phyloP scores from a whole-genome alignment of 2,797 vertebrate genomes.

The Ctenochaetus hawaiiensis region DNA sequence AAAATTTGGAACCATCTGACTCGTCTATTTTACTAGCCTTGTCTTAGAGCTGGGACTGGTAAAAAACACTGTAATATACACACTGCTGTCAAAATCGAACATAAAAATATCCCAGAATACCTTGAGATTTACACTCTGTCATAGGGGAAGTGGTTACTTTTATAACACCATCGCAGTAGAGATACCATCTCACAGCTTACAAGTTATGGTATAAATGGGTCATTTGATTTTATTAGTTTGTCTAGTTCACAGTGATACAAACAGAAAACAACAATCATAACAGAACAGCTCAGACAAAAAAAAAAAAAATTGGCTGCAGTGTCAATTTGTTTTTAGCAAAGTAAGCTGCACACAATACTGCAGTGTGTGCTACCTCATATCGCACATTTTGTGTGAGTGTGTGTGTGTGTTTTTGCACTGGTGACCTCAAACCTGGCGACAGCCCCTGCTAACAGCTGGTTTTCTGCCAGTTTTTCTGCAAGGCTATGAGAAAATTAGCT shows the following conservation, averaged over 20 bases:
- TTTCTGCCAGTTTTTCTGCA: constrained; percentile 73
- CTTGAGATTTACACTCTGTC: constrained; percentile 70
- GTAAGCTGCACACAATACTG: constrained; percentile 35
- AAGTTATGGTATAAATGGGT: constrained; percentile 50
- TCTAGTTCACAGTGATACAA: constrained; percentile 33
- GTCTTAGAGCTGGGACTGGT: constrained; percentile 61
- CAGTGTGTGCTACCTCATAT: constrained; percentile 28
- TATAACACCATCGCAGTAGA: constrained; percentile 49
- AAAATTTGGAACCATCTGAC: constrained; percentile 74
- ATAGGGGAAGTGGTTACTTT: constrained; percentile 64
- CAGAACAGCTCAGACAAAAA: background rate
- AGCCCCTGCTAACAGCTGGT: constrained; percentile 61
- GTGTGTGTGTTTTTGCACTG: background rate
- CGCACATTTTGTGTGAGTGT: background rate
- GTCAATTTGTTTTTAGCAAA: constrained; percentile 45
- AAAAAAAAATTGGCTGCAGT: constrained; percentile 9
- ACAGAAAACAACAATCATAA: constrained; percentile 13
- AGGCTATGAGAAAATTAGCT: constrained; percentile 71
- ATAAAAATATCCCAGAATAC: constrained; percentile 69
- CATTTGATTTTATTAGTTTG: constrained; percentile 66
- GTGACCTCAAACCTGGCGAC: constrained; percentile 62
- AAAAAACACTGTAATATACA: constrained; percentile 71
- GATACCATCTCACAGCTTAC: constrained; percentile 57
- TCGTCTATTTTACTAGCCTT: constrained; percentile 66
- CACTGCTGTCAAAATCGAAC: constrained; percentile 63